phyloP scores from a whole-genome alignment of 2,113 vertebrate species.

The Melanerpes formicivorus region DNA sequence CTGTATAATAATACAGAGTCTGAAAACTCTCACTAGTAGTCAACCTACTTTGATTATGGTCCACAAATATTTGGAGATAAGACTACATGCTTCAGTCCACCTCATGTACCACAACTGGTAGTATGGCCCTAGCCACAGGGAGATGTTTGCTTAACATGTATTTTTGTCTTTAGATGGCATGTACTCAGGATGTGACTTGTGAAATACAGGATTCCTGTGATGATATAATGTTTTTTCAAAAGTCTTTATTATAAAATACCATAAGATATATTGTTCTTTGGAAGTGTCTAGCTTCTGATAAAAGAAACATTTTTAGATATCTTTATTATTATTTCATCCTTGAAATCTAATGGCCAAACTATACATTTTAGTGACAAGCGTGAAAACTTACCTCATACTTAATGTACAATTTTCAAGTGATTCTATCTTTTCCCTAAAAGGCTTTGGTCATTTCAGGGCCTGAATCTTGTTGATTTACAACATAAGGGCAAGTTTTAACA shows the following conservation, averaged over 20 bases:
- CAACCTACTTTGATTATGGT: neutral
- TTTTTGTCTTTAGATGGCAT: neutral
- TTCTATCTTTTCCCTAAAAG: neutral
- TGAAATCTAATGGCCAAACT: neutral
- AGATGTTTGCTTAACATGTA: neutral
- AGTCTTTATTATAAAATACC: neutral
- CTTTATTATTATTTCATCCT: neutral
- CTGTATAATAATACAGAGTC: neutral
- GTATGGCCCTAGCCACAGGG: neutral
- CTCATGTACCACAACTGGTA: neutral
- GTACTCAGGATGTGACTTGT: neutral
- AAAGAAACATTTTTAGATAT: neutral
- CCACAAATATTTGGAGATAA: neutral
- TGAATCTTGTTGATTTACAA: neutral
- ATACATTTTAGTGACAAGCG: neutral
- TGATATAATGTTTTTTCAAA: neutral
- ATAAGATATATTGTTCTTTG: neutral
- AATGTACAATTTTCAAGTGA: neutral
- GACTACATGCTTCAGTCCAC: neutral
- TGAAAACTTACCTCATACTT: neutral
- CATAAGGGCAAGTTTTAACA: neutral
- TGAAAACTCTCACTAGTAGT: neutral
- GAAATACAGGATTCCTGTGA: neutral
- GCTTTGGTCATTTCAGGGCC: neutral
- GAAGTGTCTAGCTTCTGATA: neutral